Evolutionary conservation across 2,888 invertebrate species (phyloP).

Genomic region (Agrochola litura): DNA sequence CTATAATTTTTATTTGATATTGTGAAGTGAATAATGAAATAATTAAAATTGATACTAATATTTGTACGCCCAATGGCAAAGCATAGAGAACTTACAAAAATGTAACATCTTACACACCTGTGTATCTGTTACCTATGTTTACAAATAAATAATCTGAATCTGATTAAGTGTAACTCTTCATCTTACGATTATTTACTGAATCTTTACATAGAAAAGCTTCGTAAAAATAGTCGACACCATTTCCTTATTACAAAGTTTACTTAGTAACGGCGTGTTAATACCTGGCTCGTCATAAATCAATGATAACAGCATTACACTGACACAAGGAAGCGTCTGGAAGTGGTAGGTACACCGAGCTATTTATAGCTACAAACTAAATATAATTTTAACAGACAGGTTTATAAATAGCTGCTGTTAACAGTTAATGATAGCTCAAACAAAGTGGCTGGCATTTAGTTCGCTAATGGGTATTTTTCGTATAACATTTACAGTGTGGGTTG

Average conservation of each 20-base stretch:
- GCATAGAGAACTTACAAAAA: no score
- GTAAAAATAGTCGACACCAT: no score
- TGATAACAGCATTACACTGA: slow-evolving; percentile 52
- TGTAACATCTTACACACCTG: no score
- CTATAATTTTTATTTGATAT: no score
- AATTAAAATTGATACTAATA: no score
- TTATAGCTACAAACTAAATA: slow-evolving; percentile 54
- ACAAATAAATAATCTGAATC: no score
- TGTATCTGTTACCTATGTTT: no score
- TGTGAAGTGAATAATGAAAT: no score
- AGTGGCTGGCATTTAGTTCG: slow-evolving; percentile 76
- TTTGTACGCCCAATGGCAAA: no score
- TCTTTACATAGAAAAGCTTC: no score
- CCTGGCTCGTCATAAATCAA: slow-evolving; percentile 47
- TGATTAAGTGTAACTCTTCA: slow-evolving; percentile 7
- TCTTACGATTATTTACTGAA: no score
- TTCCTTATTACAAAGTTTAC: background rate
- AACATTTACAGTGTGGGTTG: slow-evolving; percentile 64
- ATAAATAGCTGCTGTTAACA: slow-evolving; percentile 74
- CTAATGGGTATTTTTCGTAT: slow-evolving; percentile 78
- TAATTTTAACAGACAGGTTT: slow-evolving; percentile 67
- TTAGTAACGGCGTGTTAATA: slow-evolving; percentile 28
- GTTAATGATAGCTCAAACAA: slow-evolving; percentile 78
- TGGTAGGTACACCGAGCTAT: slow-evolving; percentile 40
- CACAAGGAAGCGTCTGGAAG: slow-evolving; percentile 34